Evolutionary conservation across 2,797 vertebrate genomes (phyloP).

Genomic region (Heteromormyrus szaboi): DNA sequence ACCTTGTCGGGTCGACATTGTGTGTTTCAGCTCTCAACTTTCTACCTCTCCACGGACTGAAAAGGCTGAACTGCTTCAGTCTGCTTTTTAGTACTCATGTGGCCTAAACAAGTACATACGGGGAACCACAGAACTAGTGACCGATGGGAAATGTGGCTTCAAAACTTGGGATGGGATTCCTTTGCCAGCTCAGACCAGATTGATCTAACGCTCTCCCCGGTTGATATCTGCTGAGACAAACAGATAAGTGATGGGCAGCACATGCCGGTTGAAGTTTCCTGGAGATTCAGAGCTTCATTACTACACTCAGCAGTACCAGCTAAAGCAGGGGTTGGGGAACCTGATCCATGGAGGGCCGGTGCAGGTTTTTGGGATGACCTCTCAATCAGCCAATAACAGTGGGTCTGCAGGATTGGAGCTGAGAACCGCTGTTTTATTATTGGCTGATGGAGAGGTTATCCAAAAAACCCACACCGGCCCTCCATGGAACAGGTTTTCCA

Average conservation of each 20-base stretch:
- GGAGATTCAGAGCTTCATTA: neutral
- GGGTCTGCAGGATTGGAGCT: too few species aligned
- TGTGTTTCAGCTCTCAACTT: constrained; percentile 8
- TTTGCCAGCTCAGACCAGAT: neutral
- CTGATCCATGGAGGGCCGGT: too few species aligned
- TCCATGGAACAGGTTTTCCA: too few species aligned
- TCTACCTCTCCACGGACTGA: neutral
- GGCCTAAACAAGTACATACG: neutral
- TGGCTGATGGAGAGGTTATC: too few species aligned
- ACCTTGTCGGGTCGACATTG: neutral
- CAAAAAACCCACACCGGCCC: too few species aligned
- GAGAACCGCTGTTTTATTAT: too few species aligned
- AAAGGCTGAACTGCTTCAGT: neutral
- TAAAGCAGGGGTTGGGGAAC: neutral
- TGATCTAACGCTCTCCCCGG: neutral
- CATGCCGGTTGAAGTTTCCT: neutral
- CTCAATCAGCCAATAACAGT: too few species aligned
- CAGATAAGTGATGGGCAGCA: neutral
- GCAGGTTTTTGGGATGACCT: too few species aligned
- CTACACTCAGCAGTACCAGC: neutral
- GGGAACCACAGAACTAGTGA: neutral
- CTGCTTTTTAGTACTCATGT: neutral
- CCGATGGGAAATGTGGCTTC: neutral
- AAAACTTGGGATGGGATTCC: neutral
- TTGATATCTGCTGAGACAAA: neutral